Conservation (phyloP, 2,888 invertebrate species). For the Sinentomon sp. region DNA sequence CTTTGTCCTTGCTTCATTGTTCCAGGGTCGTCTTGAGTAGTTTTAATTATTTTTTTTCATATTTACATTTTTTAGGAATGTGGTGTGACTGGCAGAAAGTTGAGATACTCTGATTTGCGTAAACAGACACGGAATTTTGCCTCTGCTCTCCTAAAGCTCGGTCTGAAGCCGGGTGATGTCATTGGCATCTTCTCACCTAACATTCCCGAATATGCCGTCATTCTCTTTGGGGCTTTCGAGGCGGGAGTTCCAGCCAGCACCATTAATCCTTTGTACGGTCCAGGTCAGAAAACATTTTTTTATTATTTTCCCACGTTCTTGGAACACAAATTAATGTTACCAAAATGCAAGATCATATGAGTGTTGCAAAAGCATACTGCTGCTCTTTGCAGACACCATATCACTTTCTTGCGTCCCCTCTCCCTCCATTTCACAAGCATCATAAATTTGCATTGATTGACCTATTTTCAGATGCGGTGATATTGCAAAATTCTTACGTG, state of each 20-base stretch:
- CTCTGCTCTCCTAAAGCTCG: constrained; percentile 12
- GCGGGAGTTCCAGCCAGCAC: constrained; percentile 16
- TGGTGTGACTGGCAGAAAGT: constrained; percentile 12
- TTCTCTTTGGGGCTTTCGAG: constrained; percentile 14
- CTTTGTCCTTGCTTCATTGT: too few relatives aligned
- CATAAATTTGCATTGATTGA: too few relatives aligned
- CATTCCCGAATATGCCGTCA: constrained; percentile 16
- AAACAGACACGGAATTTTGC: constrained; percentile 15
- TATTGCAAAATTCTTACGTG: too few relatives aligned
- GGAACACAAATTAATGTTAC: too few relatives aligned
- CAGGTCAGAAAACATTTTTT: too few relatives aligned
- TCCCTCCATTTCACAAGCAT: too few relatives aligned
- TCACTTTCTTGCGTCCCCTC: too few relatives aligned
- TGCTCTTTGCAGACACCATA: too few relatives aligned
- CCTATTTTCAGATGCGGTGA: too few relatives aligned
- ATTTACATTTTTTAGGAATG: constrained; percentile 12
- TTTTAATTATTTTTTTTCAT: neutral
- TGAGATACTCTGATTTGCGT: constrained; percentile 11
- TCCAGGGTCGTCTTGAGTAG: neutral
- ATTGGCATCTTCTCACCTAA: constrained; percentile 16
- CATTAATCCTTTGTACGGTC: constrained; percentile 16
- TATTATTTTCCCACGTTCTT: too few relatives aligned
- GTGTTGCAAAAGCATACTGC: too few relatives aligned
- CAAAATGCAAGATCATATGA: too few relatives aligned
- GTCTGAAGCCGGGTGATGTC: constrained; percentile 13